Base-by-base conservation (phyloP, 1,140 invertebrate species). In the Anastrepha ludens region DNA sequence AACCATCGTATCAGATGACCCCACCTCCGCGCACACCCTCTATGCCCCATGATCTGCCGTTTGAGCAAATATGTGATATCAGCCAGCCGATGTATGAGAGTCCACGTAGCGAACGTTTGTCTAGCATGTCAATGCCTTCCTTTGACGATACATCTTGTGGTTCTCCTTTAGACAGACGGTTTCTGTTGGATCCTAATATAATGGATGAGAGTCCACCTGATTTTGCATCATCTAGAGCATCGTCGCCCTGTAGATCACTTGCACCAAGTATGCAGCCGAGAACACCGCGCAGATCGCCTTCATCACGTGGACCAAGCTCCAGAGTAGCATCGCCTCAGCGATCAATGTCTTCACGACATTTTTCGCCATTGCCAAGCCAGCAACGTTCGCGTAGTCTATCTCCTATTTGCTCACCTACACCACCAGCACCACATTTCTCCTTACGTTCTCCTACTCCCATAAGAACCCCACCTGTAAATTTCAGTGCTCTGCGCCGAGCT, bases 361-460 rank as follows among this genome's bases (percentile, higher is more conserved):
- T 47, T 62, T 64, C 86, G 39, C 86, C 62, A 67, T 13, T 62
- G n/a, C 64, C 65, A 2, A 39, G 86, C 7, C 41, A 11, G 17
- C 55, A 2, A 13, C 44, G 15, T 67, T 55, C 62, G 20, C 39
- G 44, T 15, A 70, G 60, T 41, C 86, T 62, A 44, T 70, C 86
- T 15, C 86, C 86, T 62, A 11, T 47, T 9, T 65, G 62, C 67
- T 41, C 86, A n/a, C 86, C 60, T 41, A 47, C 39, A 6, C 86
- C 86, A 47, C 86, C 86, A 47, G 86, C 58, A 41, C 64, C 86
- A 39, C 86, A 41, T 87, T 70, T 86, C 50, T 55, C 64, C 17
- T 64, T 64, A 29, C 39, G 86, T 17, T 64, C 86, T 9, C 86
- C 86, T 87, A 29, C 62, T 20, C 86, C 86, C 3, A 8, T 64